A percentile compares a stretch with the other conserved stretches of the same genome.
These are phyloP conservation scores for Calyptommatus sinebrachiatus DNA, from an alignment of 2,113 vertebrate genomes.

Conservation along the genomic window DNA sequence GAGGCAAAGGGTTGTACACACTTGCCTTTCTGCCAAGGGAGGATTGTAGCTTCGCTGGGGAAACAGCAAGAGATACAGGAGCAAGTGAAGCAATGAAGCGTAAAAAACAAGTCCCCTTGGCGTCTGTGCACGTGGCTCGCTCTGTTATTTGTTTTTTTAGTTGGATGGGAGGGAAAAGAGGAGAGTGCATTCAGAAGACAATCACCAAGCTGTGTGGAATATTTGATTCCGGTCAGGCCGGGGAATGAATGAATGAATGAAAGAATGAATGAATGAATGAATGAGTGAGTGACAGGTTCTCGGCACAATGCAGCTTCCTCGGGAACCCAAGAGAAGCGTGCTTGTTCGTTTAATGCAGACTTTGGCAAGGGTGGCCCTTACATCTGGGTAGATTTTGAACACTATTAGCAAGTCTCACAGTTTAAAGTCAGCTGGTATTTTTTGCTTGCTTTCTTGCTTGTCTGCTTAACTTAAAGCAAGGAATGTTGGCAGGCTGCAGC, in stretches of 20 bases:
- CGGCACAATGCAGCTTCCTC: constrained; percentile 32
- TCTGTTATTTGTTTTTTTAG: background rate
- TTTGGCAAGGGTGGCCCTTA: background rate
- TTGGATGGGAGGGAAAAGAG: background rate
- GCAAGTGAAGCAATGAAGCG: background rate
- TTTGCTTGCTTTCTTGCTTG: background rate
- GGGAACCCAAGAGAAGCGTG: background rate
- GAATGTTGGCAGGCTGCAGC: background rate
- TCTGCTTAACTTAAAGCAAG: background rate
- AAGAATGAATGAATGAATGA: background rate
- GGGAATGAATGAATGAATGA: background rate
- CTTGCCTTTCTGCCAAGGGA: background rate
- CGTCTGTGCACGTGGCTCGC: background rate
- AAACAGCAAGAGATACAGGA: background rate
- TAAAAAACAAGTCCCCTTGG: background rate
- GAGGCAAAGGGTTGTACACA: too few relatives aligned
- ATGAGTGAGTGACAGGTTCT: too few relatives aligned
- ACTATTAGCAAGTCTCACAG: background rate
- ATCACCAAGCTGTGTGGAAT: background rate
- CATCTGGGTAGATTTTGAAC: constrained; percentile 14
- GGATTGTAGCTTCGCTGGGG: background rate
- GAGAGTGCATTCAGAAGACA: background rate
- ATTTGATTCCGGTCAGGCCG: too few relatives aligned
- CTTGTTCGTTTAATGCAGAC: background rate
- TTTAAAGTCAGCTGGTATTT: background rate